These are phyloP conservation scores for Beris morrisii DNA, from an alignment of 2,888 invertebrate species.

Conservation along the genomic window DNA sequence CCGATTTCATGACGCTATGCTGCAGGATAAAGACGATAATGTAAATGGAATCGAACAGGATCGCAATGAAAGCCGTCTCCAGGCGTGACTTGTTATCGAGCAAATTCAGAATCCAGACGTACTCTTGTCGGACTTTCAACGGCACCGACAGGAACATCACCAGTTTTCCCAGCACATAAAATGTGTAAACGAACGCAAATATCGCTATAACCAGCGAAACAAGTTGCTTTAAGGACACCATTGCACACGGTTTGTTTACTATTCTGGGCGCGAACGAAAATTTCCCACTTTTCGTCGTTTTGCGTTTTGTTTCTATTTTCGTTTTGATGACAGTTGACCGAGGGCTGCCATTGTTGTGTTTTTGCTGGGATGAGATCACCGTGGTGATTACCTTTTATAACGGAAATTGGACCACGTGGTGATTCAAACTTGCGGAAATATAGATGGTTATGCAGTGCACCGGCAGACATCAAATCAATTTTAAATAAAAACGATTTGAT, in stretches of 20 bases:
- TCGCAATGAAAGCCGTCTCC: slow-evolving; percentile 53
- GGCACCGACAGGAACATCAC: slow-evolving; percentile 62
- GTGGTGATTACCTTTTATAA: too few relatives aligned
- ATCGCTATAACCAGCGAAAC: slow-evolving; percentile 51
- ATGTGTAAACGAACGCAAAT: slow-evolving; percentile 58
- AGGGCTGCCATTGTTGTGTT: slow-evolving; percentile 6
- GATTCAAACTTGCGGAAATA: too few relatives aligned
- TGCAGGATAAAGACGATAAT: slow-evolving; percentile 61
- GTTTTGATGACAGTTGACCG: background rate
- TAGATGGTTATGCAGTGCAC: too few relatives aligned
- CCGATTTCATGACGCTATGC: slow-evolving; percentile 61
- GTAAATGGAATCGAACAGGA: slow-evolving; percentile 57
- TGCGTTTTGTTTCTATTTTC: slow-evolving; percentile 23
- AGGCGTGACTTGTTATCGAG: slow-evolving; percentile 51
- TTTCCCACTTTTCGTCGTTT: background rate
- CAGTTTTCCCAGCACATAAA: slow-evolving; percentile 59
- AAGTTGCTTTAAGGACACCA: slow-evolving; percentile 48
- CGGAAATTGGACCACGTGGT: background rate
- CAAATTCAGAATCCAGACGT: slow-evolving; percentile 52
- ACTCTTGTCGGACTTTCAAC: slow-evolving; percentile 47
- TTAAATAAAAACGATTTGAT: too few relatives aligned
- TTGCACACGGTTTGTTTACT: slow-evolving; percentile 37
- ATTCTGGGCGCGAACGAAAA: slow-evolving; percentile 10
- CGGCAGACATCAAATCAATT: too few relatives aligned
- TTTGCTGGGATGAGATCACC: background rate